phyloP scores from a whole-genome alignment of 2,888 invertebrate genomes.

The Protonemura montana region DNA sequence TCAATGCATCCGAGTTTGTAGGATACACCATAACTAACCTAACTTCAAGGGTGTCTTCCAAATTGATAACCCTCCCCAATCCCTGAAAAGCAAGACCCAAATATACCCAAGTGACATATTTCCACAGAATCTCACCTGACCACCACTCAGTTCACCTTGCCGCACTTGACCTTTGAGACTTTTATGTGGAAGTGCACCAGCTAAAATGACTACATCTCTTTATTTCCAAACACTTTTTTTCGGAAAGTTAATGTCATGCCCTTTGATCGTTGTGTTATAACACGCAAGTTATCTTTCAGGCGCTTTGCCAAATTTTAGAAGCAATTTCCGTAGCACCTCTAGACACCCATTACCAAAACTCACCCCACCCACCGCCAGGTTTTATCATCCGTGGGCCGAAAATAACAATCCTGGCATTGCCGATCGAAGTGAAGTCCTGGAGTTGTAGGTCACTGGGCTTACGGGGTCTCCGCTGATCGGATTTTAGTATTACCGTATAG shows the following conservation, averaged over 20 bases:
- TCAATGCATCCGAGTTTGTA: too few species aligned
- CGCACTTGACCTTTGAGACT: not conserved
- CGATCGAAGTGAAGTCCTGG: not conserved
- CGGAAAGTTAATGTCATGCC: not conserved
- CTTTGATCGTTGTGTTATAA: not conserved
- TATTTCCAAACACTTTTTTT: not conserved
- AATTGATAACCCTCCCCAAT: too few species aligned
- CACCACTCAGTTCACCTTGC: not conserved
- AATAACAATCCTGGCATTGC: not conserved
- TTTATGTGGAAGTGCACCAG: not conserved
- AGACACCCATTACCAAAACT: not conserved
- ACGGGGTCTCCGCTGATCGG: not conserved
- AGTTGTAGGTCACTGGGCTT: not conserved
- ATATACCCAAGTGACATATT: too few species aligned
- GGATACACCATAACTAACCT: too few species aligned
- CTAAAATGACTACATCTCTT: not conserved
- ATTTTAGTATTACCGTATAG: not conserved
- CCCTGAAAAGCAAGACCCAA: too few species aligned
- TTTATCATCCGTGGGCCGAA: not conserved
- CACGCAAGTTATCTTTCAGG: not conserved
- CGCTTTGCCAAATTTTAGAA: not conserved
- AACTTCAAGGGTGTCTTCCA: too few species aligned
- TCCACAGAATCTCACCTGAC: not conserved
- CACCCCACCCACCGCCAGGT: not conserved
- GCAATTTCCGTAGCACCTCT: not conserved